A percentile compares a stretch with the other conserved stretches of the same genome.
Evolutionary conservation across 2,797 vertebrate genomes (phyloP).

Genomic region (Pangasius larnaudii): DNA sequence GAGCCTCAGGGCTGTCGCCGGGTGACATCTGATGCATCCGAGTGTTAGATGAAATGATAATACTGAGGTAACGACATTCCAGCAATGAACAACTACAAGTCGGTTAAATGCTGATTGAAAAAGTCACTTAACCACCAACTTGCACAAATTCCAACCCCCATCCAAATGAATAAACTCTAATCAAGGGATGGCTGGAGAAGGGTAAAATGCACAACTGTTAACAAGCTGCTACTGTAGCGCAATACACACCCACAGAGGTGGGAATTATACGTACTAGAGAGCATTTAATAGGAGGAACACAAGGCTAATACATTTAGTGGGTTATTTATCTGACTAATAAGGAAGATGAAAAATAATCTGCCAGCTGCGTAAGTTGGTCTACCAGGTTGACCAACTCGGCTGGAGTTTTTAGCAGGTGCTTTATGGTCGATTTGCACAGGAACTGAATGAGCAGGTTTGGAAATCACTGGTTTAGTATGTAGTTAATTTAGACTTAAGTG

Average conservation of each 20-base stretch:
- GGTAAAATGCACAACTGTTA: neutral
- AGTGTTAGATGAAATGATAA: neutral
- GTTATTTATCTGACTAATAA: neutral
- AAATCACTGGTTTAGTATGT: neutral
- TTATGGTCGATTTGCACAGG: neutral
- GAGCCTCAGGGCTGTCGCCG: neutral
- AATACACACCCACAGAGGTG: neutral
- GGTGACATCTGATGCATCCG: neutral
- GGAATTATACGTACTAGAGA: neutral
- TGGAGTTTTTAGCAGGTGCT: neutral
- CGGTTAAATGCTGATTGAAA: neutral
- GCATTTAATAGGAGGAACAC: neutral
- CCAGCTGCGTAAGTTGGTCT: neutral
- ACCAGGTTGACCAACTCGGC: neutral
- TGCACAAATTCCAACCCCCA: neutral
- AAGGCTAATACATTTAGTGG: neutral
- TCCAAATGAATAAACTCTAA: neutral
- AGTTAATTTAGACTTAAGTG: neutral
- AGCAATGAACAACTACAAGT: neutral
- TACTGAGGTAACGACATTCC: neutral
- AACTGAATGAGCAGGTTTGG: neutral
- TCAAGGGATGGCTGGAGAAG: neutral
- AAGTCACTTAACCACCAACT: neutral
- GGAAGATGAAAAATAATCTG: neutral
- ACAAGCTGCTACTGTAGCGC: neutral